A percentile compares a stretch with the other conserved stretches of the same genome.
Conservation (phyloP, 92 coral and sea anemone species). For the Parazoanthus darwini region DNA sequence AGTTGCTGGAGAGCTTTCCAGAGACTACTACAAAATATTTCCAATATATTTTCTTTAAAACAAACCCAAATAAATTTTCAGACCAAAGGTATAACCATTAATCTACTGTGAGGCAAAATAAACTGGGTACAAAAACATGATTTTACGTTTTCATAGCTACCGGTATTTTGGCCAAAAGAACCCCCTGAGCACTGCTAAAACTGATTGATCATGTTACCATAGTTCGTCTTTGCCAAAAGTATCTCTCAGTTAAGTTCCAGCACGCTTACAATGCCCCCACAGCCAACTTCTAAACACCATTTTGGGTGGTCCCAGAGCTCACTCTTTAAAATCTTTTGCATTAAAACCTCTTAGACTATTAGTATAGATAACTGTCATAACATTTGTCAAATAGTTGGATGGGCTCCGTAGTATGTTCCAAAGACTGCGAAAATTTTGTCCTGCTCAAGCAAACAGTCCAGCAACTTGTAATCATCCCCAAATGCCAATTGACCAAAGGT, state of each 20-base stretch:
- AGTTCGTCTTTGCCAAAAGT: background rate
- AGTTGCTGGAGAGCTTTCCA: constrained; percentile 33
- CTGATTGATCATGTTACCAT: constrained; percentile 5
- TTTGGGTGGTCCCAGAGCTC: background rate
- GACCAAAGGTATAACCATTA: background rate
- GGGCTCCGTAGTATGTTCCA: too few relatives aligned
- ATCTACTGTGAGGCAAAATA: background rate
- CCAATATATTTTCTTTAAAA: background rate
- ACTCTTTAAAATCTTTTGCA: too few relatives aligned
- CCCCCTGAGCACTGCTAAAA: background rate
- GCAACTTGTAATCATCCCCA: too few relatives aligned
- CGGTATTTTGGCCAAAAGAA: background rate
- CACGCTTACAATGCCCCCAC: background rate
- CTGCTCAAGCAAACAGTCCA: too few relatives aligned
- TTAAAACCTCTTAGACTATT: too few relatives aligned
- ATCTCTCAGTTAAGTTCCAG: background rate
- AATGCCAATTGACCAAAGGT: too few relatives aligned
- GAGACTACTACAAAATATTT: background rate
- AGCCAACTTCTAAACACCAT: background rate
- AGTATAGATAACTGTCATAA: too few relatives aligned
- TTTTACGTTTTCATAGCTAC: background rate
- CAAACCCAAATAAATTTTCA: background rate
- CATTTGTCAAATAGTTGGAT: too few relatives aligned
- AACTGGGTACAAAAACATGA: background rate
- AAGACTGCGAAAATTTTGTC: too few relatives aligned